Base-by-base conservation (phyloP, 2,113 vertebrate genomes). In the Epinephelus moara region DNA sequence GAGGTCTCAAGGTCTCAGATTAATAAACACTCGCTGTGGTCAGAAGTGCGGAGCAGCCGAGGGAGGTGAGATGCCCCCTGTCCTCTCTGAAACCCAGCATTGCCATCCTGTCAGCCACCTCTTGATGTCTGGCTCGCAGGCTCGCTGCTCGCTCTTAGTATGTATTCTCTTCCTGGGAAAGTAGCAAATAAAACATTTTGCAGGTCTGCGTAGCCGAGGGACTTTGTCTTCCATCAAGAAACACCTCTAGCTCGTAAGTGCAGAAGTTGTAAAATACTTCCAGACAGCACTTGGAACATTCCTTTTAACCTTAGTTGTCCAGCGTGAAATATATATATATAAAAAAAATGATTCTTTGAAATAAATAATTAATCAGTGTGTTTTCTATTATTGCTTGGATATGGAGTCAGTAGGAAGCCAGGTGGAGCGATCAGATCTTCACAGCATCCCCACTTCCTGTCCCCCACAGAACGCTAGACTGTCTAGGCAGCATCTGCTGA, bases 11-110 rank as follows among this genome's bases (percentile, higher is more conserved):
- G 91, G 94, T 95, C 94, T 95, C 95, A 80, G 94, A 93, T 94
- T 95, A 95, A 96, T 96, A 95, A 96, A 95, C 94, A 90, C 94
- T 94, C 86, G 86, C 91, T 81, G 91, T 90, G 92, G 88, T 92
- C 88, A 91, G 86, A 80, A 88, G 88, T 85, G 86, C 53, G 64
- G 74, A 60, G 80, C 83, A 62, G 91, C 81, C 53, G 72, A 77
- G 83, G 89, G 89, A 94, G 89, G 91, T 88, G 88, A 93, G 91
- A 91, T 84, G 88, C 91, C 87, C 90, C 86, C 91, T 84, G 83
- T 85, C 82, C 80, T 90, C 81, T 80, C 75, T 85, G 87, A 84
- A 89, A 83, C 81, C 69, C 76, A 69, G 85, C 83, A 33, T 80
- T 85, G 80, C 78, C 85, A 59, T 85, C 85, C 85, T 91, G 91